A percentile compares a stretch with the other conserved stretches of the same genome.
phyloP scores from a whole-genome alignment of 2,113 vertebrate species.

The Rhagologus leucostigma region DNA sequence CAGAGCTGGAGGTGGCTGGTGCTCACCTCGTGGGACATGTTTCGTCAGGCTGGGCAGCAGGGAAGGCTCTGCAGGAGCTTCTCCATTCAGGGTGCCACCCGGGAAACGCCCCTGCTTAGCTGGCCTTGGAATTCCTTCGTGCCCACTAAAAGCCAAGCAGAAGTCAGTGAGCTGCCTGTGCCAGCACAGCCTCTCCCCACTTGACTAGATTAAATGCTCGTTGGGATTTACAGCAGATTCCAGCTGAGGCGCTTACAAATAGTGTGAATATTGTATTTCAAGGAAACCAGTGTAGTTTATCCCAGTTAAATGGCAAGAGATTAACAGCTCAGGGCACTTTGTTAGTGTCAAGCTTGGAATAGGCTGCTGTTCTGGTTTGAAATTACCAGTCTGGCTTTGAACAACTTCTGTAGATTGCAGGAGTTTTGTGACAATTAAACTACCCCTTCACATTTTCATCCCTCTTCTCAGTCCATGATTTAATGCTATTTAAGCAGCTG shows the following conservation, averaged over 20 bases:
- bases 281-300: slow-evolving; percentile 25
- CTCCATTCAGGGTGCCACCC: rapidly evolving
- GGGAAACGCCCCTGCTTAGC: neutral
- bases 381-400: neutral
- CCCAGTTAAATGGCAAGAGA: slow-evolving; percentile 53
- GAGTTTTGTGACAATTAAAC: neutral
- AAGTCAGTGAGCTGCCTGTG: neutral
- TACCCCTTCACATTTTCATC: neutral
- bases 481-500: neutral
- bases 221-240: slow-evolving; percentile 51
- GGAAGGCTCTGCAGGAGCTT: neutral
- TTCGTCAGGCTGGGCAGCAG: neutral
- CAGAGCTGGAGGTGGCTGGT: neutral
- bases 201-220: neutral
- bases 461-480: neutral
- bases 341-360: neutral
- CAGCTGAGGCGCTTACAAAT: slow-evolving; percentile 5
- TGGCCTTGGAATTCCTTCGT: neutral
- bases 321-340: slow-evolving; percentile 42
- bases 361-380: neutral
- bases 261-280: slow-evolving; percentile 66
- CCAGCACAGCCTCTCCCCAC: neutral
- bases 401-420: neutral
- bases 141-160: neutral
- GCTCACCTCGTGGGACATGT: neutral